A percentile compares a stretch with the other conserved stretches of the same genome.
These are phyloP conservation scores for Xerus rutilus DNA, from an alignment of 2,797 vertebrate species.

Conservation along the genomic window DNA sequence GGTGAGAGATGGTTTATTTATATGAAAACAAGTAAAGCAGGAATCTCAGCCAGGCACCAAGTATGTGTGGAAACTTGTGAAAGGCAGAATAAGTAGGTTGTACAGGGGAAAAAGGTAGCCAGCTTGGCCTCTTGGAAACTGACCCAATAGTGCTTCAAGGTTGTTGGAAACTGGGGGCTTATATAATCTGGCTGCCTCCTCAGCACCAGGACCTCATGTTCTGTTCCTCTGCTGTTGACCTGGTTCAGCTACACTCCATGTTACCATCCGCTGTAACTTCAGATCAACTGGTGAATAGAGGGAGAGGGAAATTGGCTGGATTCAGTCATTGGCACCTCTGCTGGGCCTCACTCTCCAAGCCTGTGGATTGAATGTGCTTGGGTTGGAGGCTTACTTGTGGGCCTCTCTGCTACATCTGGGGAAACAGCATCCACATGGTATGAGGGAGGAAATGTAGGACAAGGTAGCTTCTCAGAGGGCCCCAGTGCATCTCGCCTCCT, in stretches of 20 bases:
- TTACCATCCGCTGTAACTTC: neutral
- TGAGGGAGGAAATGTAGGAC: neutral
- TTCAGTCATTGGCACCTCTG: neutral
- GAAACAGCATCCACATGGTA: neutral
- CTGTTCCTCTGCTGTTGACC: neutral
- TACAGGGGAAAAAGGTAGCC: neutral
- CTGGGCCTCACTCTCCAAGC: neutral
- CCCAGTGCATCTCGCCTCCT: neutral
- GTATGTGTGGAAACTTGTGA: neutral
- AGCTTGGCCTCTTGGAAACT: neutral
- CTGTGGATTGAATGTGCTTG: neutral
- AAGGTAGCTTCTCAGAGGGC: neutral
- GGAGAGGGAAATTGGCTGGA: neutral
- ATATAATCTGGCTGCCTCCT: neutral
- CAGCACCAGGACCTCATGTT: neutral
- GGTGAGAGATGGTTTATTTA: neutral
- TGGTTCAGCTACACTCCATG: neutral
- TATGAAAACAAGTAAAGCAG: neutral
- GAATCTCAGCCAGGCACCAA: neutral
- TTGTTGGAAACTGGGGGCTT: neutral
- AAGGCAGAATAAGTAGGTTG: neutral
- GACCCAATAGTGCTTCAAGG: too few relatives aligned
- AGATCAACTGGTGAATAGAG: neutral
- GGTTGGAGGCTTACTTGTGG: neutral
- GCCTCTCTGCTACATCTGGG: neutral